Evolutionary conservation across 2,888 invertebrate species (phyloP), one percentile per base, ranked within the genome.

Genomic region (Ophion costatus): DNA sequence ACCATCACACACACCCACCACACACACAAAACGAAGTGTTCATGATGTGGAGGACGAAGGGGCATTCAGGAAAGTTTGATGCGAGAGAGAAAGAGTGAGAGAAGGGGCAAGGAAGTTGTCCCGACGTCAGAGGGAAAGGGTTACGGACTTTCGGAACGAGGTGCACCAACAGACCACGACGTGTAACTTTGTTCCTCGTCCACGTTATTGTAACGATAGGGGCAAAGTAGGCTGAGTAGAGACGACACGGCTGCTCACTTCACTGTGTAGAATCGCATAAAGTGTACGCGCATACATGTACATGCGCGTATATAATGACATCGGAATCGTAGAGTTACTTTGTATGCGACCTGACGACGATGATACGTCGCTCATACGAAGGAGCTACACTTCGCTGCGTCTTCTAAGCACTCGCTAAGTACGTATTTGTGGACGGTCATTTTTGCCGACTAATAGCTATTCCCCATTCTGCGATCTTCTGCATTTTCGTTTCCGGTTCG

Each of bases 381-480:
- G 93, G 93, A 92, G 93, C 92, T 92, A 92, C 88, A 93, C 89
- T 91, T 86, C 88, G 92, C 87, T 91, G 93, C 89, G 59, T 87
- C 83, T 84, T 82, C 85, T 93, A 92, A 93, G 89, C 86, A 88
- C 88, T 88, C 89, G 90, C 90, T 91, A 93, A 93, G 90, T 91
- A 92, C 89, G 89, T 91, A 90, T 89, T 90, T 90, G 90, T 88
- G 89, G 89, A 88, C 90, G 89, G 88, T 92, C 89, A 92, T 92
- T 92, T 83, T 88, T 85, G 87, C 29, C 57, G 29, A 45, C 59
- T 33, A 88, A 89, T 90, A 77, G 84, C 74, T 81, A 85, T 85
- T n/a, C 59, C 76, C 75, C 45, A 45, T 63, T 24, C 56, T 76
- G 82, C 82, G 67, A 76, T 77, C 77, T 82, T 80, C 87, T 87